Evolutionary conservation across 2,113 vertebrate genomes (phyloP), one percentile per base, ranked within the genome.

Genomic region (Saccopteryx leptura): DNA sequence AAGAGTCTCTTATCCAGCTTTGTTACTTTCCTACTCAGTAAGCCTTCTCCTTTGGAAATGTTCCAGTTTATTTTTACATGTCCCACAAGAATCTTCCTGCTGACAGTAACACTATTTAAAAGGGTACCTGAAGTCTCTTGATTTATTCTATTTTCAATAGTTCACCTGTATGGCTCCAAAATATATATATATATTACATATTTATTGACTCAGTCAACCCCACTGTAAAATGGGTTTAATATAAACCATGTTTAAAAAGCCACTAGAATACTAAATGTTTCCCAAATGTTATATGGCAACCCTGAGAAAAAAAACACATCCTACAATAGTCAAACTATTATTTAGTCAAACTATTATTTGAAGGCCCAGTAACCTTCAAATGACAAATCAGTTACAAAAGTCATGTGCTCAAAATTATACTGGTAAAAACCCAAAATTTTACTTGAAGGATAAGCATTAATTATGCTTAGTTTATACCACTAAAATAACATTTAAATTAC

Each of bases 171-270:
- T 33, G 19, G 10, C 65, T 93, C 91, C 50, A 87, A 71, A 87
- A 95, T 71, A 71, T 86, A 81, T 71, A 71, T 86, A 81, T 24
- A 91, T 83, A 92, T 81, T 92, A 84, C 61, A 85, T 58, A 24
- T 94, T 90, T 56, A 84, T 89, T 91, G 92, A 96, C 89, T 90
- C 95, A 61, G 31, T 93, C n/a, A 91, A 80, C 26, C 50, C 31
- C 8, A 83, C 65, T 60, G 86, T 92, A 91, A 96, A 96, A 87
- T 93, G 65, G 54, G 28, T 31, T 90, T 86, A 80, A 46, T 69
- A 81, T 26, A 63, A 81, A 84, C 33, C 26, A 93, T 50, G 33
- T 48, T 95, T 93, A 19, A 94, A 95, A 89, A 88, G 69, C 23
- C 39, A 75, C 4, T 68, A 7, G 31, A 61, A 92, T 61, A 88